Evolutionary conservation across 2,888 invertebrate genomes (phyloP).

Genomic region (Coelinius sp.): DNA sequence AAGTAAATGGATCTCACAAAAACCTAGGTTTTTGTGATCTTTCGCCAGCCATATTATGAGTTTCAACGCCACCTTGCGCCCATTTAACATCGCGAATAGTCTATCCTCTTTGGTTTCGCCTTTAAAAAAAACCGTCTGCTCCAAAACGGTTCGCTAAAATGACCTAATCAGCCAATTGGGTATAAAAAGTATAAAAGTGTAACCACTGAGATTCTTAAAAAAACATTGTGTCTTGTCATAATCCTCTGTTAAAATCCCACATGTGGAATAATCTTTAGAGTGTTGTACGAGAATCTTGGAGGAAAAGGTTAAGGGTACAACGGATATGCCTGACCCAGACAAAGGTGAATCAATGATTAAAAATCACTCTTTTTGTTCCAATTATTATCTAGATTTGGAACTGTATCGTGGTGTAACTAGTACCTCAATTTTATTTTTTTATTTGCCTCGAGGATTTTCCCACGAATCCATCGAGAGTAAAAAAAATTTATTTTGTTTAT

Average conservation of each 20-base stretch:
- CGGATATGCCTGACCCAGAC: slow-evolving; percentile 35
- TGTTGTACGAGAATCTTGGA: neutral
- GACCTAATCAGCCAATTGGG: neutral
- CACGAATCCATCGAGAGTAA: neutral
- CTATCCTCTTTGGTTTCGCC: slow-evolving; percentile 41
- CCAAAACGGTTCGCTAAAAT: neutral
- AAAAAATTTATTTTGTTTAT: neutral
- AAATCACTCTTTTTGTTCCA: neutral
- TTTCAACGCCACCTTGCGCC: too few species aligned
- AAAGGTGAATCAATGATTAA: slow-evolving; percentile 29
- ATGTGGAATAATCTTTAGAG: slow-evolving; percentile 47
- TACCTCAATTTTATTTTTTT: neutral
- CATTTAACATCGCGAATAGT: too few species aligned
- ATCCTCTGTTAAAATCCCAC: neutral
- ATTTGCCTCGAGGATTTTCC: neutral
- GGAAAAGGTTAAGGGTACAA: slow-evolving; percentile 4
- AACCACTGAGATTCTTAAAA: neutral
- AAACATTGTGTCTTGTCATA: slow-evolving; percentile 4
- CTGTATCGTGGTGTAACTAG: neutral
- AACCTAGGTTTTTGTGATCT: too few species aligned
- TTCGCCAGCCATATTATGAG: too few species aligned
- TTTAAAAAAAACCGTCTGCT: neutral
- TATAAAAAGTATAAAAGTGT: slow-evolving; percentile 9
- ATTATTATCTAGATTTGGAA: neutral
- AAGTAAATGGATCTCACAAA: too few species aligned